Conservation (phyloP, 2,797 vertebrate genomes). For the Coendou prehensilis region DNA sequence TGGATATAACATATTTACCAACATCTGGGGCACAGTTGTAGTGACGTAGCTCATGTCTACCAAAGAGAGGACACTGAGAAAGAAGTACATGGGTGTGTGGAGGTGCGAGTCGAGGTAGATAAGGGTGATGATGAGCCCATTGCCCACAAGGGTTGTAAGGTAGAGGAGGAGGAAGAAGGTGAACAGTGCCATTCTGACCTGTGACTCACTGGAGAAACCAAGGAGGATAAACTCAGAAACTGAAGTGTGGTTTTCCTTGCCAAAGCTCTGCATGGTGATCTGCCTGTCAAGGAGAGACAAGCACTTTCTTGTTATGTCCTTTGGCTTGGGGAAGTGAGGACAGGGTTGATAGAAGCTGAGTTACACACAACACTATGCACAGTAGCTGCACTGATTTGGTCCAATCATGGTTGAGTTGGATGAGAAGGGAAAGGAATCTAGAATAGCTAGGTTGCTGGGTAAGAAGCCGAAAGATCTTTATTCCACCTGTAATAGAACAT, state of each 20-base stretch:
- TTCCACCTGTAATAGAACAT: not conserved
- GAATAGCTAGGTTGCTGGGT: not conserved
- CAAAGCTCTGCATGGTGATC: conserved; percentile 56
- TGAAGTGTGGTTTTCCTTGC: conserved; percentile 67
- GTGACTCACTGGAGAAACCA: conserved; percentile 76
- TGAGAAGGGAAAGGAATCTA: not conserved
- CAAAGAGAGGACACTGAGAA: conserved; percentile 85
- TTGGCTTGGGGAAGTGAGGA: not conserved
- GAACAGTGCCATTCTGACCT: conserved; percentile 72
- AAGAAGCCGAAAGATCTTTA: not conserved
- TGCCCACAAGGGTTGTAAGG: conserved; percentile 82
- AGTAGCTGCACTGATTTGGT: not conserved
- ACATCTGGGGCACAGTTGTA: conserved; percentile 84
- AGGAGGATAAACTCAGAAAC: conserved; percentile 83
- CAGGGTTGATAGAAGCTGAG: not conserved
- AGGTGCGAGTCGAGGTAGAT: conserved; percentile 77
- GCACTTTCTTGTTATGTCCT: not conserved
- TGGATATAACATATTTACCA: conserved; percentile 79
- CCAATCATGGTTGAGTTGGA: not conserved
- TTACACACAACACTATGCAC: not conserved
- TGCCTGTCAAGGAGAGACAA: not conserved
- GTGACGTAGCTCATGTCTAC: conserved; percentile 86
- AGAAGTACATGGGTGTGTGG: conserved; percentile 87
- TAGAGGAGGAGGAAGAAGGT: conserved; percentile 81
- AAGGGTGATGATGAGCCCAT: conserved; percentile 80